A percentile compares a stretch with the other conserved stretches of the same genome.
These are phyloP conservation scores for Okapia johnstoni DNA, from an alignment of 2,113 vertebrate species.

Conservation along the genomic window DNA sequence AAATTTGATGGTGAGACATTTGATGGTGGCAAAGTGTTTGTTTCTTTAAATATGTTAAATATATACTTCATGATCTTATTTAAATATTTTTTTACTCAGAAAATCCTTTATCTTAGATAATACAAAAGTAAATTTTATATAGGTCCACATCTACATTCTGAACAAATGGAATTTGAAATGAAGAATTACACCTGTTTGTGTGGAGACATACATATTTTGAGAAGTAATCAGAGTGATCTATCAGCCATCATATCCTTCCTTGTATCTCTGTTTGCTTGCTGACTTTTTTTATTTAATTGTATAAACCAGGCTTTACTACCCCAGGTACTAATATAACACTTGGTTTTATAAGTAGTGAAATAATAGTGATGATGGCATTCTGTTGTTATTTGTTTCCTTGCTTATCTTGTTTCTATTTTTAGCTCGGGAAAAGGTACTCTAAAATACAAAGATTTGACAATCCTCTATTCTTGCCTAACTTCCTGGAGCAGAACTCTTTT, in stretches of 20 bases:
- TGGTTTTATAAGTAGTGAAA: neutral
- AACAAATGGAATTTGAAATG: constrained; percentile 15
- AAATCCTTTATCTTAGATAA: neutral
- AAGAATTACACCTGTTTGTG: neutral
- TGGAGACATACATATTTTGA: neutral
- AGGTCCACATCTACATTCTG: neutral
- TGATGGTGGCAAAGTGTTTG: neutral
- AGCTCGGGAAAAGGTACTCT: neutral
- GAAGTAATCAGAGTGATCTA: neutral
- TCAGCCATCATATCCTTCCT: neutral
- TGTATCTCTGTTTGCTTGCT: neutral
- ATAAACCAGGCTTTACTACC: neutral
- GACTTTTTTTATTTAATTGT: neutral
- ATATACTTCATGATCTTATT: neutral
- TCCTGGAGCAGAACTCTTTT: neutral
- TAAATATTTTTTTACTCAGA: neutral
- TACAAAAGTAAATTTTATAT: neutral
- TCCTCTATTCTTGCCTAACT: neutral
- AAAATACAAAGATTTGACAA: neutral
- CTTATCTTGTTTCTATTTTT: neutral
- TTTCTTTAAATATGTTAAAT: neutral
- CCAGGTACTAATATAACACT: neutral
- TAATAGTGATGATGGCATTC: neutral
- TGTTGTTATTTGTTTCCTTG: neutral
- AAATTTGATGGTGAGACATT: neutral